Evolutionary conservation across 2,113 vertebrate species (phyloP).

Genomic region (Chrysochloris asiatica): DNA sequence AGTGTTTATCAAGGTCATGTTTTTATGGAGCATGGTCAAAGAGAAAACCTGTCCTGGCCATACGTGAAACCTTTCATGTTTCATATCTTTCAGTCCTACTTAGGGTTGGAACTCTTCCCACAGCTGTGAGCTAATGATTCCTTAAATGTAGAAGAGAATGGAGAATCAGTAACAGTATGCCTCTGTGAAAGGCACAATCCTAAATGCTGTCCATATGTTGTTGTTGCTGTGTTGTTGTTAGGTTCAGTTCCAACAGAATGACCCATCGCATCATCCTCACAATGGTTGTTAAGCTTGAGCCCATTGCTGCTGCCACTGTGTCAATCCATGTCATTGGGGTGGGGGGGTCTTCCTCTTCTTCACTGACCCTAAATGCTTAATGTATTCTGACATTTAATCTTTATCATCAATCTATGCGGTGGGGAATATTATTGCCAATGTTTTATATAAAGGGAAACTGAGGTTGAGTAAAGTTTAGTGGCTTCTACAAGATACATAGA

Average conservation of each 20-base stretch:
- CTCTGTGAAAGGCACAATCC: conserved; percentile 29
- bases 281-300: no score
- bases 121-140: not conserved
- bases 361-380: no score
- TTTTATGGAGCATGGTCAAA: not conserved
- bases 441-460: conserved; percentile 37
- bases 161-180: not conserved
- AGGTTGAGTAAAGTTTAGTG: not conserved
- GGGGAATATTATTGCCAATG: not conserved
- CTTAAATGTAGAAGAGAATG: not conserved
- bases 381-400: conserved; percentile 13
- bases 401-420: not conserved
- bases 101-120: not conserved
- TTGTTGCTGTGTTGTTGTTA: no score
- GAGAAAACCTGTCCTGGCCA: not conserved
- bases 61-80: not conserved
- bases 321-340: no score
- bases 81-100: not conserved
- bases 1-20: not conserved
- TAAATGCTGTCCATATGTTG: conserved; percentile 7
- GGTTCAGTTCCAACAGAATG: no score
- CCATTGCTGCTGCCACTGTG: no score
- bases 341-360: no score
- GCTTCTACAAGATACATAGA: not conserved
- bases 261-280: no score